These are phyloP conservation scores for Elysia crispata DNA, from an alignment of 2,888 invertebrate genomes.

Conservation along the genomic window DNA sequence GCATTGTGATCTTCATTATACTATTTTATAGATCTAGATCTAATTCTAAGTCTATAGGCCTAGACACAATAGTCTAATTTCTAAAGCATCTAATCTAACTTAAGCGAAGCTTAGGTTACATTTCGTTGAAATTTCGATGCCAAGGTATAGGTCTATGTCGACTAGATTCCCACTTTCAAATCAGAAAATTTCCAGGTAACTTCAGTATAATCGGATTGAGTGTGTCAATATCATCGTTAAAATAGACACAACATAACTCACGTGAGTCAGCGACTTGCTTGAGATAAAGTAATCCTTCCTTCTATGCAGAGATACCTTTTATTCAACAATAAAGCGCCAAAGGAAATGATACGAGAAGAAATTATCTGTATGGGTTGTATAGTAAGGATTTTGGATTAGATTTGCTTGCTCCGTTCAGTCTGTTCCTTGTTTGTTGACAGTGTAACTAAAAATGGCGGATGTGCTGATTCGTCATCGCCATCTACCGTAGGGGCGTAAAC, in stretches of 20 bases:
- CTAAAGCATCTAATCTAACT: no score
- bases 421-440: not conserved
- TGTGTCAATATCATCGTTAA: no score
- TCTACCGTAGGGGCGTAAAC: constrained; percentile 34
- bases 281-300: not conserved
- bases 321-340: not conserved
- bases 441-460: constrained; percentile 22
- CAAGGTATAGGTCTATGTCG: no score
- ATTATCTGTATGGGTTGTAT: not conserved
- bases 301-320: not conserved
- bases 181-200: not conserved
- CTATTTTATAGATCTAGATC: not conserved
- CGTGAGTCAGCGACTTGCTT: not conserved
- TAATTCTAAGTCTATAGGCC: not conserved
- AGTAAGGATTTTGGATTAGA: not conserved
- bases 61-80: not conserved
- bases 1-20: no score
- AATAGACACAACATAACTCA: no score
- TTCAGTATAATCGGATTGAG: not conserved
- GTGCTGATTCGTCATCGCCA: constrained; percentile 34
- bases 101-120: no score
- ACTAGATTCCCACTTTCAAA: no score
- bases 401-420: not conserved
- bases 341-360: not conserved
- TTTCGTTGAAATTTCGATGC: no score